phyloP scores from a whole-genome alignment of 2,888 invertebrate genomes.

The Allophyes oxyacanthae region DNA sequence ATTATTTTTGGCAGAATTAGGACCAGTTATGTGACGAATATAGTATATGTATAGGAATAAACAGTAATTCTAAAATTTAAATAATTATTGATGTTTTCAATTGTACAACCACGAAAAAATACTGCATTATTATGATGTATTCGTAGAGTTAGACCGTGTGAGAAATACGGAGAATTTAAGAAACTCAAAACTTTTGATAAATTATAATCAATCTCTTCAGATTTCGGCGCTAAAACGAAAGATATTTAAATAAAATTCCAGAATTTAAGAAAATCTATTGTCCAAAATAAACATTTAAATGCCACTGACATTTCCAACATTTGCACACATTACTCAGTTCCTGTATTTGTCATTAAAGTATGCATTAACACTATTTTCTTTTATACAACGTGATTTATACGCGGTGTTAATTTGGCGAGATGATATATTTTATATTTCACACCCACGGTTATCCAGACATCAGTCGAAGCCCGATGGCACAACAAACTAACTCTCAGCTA shows the following conservation, averaged over 20 bases:
- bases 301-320: conserved; percentile 36
- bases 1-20: conserved; percentile 64
- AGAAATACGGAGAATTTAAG: no score
- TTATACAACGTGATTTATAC: conserved; percentile 60
- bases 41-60: conserved; percentile 24
- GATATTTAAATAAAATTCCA: conserved; percentile 34
- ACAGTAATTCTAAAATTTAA: no score
- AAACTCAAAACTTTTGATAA: conserved; percentile 6
- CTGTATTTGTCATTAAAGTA: conserved; percentile 59
- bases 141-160: no score
- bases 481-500: conserved; percentile 11
- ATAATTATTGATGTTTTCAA: no score
- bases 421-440: conserved; percentile 68
- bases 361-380: conserved; percentile 56
- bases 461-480: conserved; percentile 39
- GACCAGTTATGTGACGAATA: conserved; percentile 55
- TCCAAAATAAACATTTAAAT: conserved; percentile 26
- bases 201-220: conserved; percentile 5
- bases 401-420: conserved; percentile 70
- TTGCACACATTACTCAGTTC: conserved; percentile 50
- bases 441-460: conserved; percentile 46
- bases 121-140: no score
- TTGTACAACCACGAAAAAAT: no score
- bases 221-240: conserved; percentile 13
- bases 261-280: conserved; percentile 31